phyloP scores from a whole-genome alignment of 2,888 invertebrate genomes.

The Drosophila colorata region DNA sequence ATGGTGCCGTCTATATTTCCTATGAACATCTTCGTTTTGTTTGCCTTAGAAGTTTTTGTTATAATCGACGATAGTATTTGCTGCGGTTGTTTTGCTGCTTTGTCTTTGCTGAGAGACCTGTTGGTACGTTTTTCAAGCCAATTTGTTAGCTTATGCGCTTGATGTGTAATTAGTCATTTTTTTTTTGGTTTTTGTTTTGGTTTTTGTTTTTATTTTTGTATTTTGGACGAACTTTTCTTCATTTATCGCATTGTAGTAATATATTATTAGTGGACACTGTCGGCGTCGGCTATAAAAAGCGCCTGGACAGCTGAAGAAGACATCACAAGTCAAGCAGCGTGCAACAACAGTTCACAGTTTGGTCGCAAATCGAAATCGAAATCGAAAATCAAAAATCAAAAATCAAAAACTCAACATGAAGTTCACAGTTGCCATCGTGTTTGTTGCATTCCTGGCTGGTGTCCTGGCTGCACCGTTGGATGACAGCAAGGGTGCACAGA shows the following conservation, averaged over 20 bases:
- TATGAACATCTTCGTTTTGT: slow-evolving; percentile 52
- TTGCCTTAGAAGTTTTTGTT: slow-evolving; percentile 62
- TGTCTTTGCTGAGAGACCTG: slow-evolving; percentile 26
- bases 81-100: slow-evolving; percentile 21
- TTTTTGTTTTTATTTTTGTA: neutral
- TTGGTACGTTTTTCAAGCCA: slow-evolving; percentile 64
- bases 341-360: slow-evolving; percentile 39
- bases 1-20: slow-evolving; percentile 65
- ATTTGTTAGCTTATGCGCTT: slow-evolving; percentile 63
- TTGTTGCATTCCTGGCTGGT: slow-evolving; percentile 77
- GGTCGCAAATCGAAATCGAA: slow-evolving; percentile 21
- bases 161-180: slow-evolving; percentile 77
- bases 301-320: slow-evolving; percentile 42
- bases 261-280: slow-evolving; percentile 49
- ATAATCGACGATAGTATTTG: slow-evolving; percentile 40
- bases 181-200: slow-evolving; percentile 23
- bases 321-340: slow-evolving; percentile 57
- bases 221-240: slow-evolving; percentile 65
- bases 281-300: slow-evolving; percentile 63
- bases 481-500: slow-evolving; percentile 57
- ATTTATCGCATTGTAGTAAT: slow-evolving; percentile 34
- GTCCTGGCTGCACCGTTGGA: slow-evolving; percentile 77
- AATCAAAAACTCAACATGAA: slow-evolving; percentile 67
- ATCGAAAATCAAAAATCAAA: neutral
- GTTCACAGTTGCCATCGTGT: slow-evolving; percentile 72